Percentiles rank a stretch among this genome's conserved stretches.
These are phyloP conservation scores for Hypsopygia costalis DNA, from an alignment of 2,888 invertebrate genomes.

Conservation along the genomic window DNA sequence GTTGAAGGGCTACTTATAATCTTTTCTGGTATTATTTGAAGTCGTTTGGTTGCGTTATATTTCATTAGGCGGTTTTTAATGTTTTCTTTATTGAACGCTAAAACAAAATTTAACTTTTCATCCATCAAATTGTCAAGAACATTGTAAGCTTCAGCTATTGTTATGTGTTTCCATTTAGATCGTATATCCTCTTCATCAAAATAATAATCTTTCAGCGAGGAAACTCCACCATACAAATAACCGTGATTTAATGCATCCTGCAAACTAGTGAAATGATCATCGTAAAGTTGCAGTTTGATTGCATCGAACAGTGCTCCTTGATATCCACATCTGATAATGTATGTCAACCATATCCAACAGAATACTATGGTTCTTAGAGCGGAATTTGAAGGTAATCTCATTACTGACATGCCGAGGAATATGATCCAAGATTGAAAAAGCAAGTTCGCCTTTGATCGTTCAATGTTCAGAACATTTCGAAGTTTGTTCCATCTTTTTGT, in stretches of 20 bases:
- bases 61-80: slow-evolving; percentile 33
- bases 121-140: slow-evolving; percentile 35
- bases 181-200: slow-evolving; percentile 35
- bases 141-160: slow-evolving; percentile 19
- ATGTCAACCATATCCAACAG: slow-evolving; percentile 49
- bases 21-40: slow-evolving; percentile 50
- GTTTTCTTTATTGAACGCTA: slow-evolving; percentile 43
- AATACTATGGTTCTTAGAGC: slow-evolving; percentile 33
- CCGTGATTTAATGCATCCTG: slow-evolving; percentile 29
- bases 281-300: slow-evolving; percentile 35
- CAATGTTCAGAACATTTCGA: slow-evolving; percentile 26
- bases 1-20: slow-evolving; percentile 50
- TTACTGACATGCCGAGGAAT: slow-evolving; percentile 45
- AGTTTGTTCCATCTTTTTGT: slow-evolving; percentile 29
- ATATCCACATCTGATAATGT: slow-evolving; percentile 48
- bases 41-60: slow-evolving; percentile 29
- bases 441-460: slow-evolving; percentile 34
- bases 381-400: slow-evolving; percentile 31
- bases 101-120: slow-evolving; percentile 38
- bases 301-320: slow-evolving; percentile 45
- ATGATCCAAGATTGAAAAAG: slow-evolving; percentile 48
- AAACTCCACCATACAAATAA: slow-evolving; percentile 40
- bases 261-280: slow-evolving; percentile 29
- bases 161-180: slow-evolving; percentile 35
- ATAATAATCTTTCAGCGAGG: slow-evolving; percentile 40